Evolutionary conservation across 1,140 invertebrate species (phyloP), one percentile per base, ranked within the genome.

Genomic region (Ceratosolen solmsi): DNA sequence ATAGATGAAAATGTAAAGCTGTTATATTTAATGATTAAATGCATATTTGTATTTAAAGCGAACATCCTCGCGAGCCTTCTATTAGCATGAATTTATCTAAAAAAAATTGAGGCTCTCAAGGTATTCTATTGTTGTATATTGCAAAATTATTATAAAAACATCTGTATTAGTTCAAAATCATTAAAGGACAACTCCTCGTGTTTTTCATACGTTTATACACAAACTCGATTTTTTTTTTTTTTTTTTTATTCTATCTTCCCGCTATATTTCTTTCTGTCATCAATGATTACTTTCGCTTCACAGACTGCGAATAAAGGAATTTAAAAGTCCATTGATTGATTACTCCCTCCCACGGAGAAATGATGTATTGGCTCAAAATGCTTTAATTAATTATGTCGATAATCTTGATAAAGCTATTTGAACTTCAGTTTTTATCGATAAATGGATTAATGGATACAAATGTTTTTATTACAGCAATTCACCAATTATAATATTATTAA

Each of bases 301-400:
- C 22, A 25, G 17, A 22, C 51, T 46, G n/a, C 5, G 77, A 22
- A 80, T 20, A 70, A 81, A 76, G 33, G 25, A 76, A 76, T 74
- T 68, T 49, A 60, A 81, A 80, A 74, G 46, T 75, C 22, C 9
- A 58, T 76, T 82, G 80, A 82, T 82, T 82, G 80, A 77, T 82
- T 49, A 63, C 36, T 60, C 1, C 15, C 15, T 63, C 22, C 76
- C 58, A 41, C 20, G n/a, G 11, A n/a, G 22, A 70, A 56, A 60
- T 70, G 80, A 70, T 82, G 51, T 75, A 84, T 85, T 82, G 82
- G 79, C 71, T 85, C 60, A 8, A 49, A 76, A 65, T 75, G 17
- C 63, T 82, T 82, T 70, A 82, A 82, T 82, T 70, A 82, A 82
- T 82, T 82, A 76, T 56, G 51, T 25, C 46, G 20, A 13, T 56